These are phyloP conservation scores for Isichthys henryi DNA, from an alignment of 2,113 vertebrate species.

Conservation along the genomic window DNA sequence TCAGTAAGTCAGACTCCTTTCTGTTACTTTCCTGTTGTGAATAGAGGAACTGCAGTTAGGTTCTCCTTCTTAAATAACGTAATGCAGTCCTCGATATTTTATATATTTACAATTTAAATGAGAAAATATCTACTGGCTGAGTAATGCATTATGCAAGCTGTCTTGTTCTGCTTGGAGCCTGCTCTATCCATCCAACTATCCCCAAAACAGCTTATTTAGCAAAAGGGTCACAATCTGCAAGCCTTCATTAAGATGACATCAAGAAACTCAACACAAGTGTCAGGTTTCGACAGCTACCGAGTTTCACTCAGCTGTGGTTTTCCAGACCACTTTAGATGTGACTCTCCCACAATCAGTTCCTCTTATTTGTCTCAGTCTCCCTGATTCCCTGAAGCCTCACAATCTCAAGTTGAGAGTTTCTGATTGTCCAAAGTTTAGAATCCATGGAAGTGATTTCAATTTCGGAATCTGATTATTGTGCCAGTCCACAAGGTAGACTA, in stretches of 20 bases:
- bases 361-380: slow-evolving; percentile 1
- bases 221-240: background rate
- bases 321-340: background rate
- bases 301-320: slow-evolving; percentile 29
- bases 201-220: background rate
- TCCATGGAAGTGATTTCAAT: background rate
- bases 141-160: background rate
- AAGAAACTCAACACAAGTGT: background rate
- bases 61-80: background rate
- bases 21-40: background rate
- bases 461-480: background rate
- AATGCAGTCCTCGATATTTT: background rate
- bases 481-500: background rate
- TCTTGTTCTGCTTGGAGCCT: background rate
- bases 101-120: background rate
- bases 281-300: background rate
- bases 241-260: background rate
- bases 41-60: background rate
- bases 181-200: background rate
- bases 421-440: background rate
- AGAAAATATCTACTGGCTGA: background rate
- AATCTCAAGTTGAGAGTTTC: background rate
- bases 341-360: slow-evolving; percentile 6
- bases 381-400: background rate
- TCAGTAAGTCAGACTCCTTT: background rate